Evolutionary conservation across 2,113 vertebrate species (phyloP), one percentile per base, ranked within the genome.

Genomic region (Anolis sagrei): DNA sequence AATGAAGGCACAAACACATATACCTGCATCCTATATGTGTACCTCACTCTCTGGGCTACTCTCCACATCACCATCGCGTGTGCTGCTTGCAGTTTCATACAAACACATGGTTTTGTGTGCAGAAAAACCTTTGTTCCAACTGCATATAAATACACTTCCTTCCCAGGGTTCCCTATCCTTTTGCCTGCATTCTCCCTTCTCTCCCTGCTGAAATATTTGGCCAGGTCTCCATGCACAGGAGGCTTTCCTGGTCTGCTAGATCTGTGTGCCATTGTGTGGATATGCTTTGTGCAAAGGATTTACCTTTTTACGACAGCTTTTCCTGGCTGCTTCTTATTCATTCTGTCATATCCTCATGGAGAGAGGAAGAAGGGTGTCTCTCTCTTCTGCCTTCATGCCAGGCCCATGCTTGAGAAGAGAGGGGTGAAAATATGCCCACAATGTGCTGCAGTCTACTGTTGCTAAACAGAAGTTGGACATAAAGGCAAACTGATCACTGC

Each of bases 221-320:
- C 58, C 18, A 32, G 6, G 0, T 62, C 29, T 16, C 23, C 29
- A 36, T 5, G 49, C 0, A 0, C 0, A 0, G 51, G 19, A 5
- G 0, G 21, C 62, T 2, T 74, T 79, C 54, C 68, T 18, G 18
- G 54, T 58, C 54, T 72, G 32, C 44, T 54, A 32, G 49, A 11
- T 61, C 34, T 21, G 19, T 51, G 85, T 69, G 78, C 80, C 21
- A 27, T 27, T 36, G 29, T n/a, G 34, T n/a, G 51, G 10, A 9
- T 27, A 8, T 19, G 49, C 8, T 23, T 76, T 13, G 58, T 34
- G 83, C 10, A 73, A 48, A 19, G 51, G 51, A 21, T 8, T 25
- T 78, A 34, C 44, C 66, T 78, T 25, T 51, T n/a, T 44, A 25
- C 21, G 39, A 14, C 11, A 4, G 68, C 7, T 44, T n/a, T n/a